Base-by-base conservation (phyloP, 2,113 vertebrate genomes). In the Sylvilagus bachmani region DNA sequence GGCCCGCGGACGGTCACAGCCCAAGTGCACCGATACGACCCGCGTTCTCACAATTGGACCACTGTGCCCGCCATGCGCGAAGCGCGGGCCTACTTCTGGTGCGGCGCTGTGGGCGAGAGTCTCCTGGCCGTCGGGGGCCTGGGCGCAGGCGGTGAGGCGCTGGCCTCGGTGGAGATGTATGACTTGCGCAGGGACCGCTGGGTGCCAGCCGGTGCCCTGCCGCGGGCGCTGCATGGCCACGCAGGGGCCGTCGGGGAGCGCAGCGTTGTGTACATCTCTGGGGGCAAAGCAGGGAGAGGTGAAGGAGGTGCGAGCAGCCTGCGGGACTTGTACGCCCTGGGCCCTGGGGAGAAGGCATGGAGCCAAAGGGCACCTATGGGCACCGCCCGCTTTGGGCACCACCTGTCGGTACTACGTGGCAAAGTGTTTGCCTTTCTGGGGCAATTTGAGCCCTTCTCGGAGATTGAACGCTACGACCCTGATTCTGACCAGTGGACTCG, bases 341-440 rank as follows among this genome's bases (percentile, higher is more conserved):
- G 97, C 24, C 97, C 98, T 0, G 73, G 88, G 66, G 97, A 98
- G 77, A 95, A 78, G 11, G 91, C 75, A 79, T 99, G 99, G 99
- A 96, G 97, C 82, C 98, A 98, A 96, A 96, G 98, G 90, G 99
- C 99, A 0, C 94, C 99, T 44, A 99, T 99, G 99, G 98, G 98
- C 92, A 99, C 99, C 21, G 99, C 98, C 93, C 99, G 99, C 66
- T 99, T 99, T 71, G 98, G 99, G 24, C 99, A 99, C 94, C 99
- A 99, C 95, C 98, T 99, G 98, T 99, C 99, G 5, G 98, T 98
- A 1, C 98, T 99, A 74, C 97, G 98, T 10, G 99, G 98, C 0
- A 97, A 97, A n/a, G 98, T 99, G 97, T 99, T 99, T 85, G 99
- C 99, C n/a, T 99, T 99, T 95, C 93, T 99, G 96, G 99, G 99